phyloP scores from a whole-genome alignment of 2,888 invertebrate species.

The Idaea straminata region DNA sequence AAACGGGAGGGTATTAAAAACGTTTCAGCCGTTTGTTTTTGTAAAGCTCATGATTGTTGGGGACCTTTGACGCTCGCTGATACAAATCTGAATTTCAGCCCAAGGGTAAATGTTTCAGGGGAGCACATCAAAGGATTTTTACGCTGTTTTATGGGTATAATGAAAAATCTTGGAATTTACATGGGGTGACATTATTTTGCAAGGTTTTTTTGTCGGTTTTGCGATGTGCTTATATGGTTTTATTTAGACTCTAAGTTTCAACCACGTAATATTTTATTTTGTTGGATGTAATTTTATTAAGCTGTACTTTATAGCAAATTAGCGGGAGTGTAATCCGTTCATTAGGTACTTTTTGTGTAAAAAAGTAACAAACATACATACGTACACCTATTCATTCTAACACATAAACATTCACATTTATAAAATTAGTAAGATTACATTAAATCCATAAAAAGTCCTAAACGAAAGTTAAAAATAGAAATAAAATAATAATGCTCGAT shows the following conservation, averaged over 20 bases:
- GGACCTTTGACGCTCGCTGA: slow-evolving; percentile 33
- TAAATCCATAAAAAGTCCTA: no score
- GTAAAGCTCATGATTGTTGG: slow-evolving; percentile 28
- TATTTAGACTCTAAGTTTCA: background rate
- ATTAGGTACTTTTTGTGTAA: no score
- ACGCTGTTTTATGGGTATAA: background rate
- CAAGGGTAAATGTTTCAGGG: slow-evolving; percentile 19
- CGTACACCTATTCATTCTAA: no score
- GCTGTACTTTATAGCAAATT: background rate
- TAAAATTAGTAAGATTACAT: no score
- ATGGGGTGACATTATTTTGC: background rate
- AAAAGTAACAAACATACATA: no score
- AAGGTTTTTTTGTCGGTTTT: background rate
- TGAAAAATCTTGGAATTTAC: slow-evolving; percentile 1
- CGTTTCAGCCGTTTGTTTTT: slow-evolving; percentile 36
- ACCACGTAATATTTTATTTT: background rate
- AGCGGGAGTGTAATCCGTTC: background rate
- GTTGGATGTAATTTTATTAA: background rate
- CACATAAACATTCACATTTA: no score
- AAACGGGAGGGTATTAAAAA: slow-evolving; percentile 39
- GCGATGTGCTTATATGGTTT: background rate
- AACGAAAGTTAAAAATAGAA: background rate
- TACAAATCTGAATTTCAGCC: slow-evolving; percentile 25
- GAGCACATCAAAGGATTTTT: background rate
- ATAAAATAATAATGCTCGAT: background rate